Base-by-base conservation (phyloP, 1,140 invertebrate genomes). In the Brachionus angularis region DNA sequence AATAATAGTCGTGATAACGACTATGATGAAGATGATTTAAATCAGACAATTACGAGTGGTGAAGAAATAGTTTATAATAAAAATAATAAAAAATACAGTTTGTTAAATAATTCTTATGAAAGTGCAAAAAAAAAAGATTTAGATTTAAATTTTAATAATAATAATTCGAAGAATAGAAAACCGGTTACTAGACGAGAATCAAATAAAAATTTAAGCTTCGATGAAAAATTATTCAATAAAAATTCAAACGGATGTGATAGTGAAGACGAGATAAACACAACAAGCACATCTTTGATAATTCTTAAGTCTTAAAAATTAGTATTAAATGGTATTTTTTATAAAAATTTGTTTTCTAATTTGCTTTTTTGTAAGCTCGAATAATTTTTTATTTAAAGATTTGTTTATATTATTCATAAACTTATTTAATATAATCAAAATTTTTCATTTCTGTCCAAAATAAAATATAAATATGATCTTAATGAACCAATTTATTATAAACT, bases 301-400 rank as follows among this genome's bases (percentile, higher is more conserved):
- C 23, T 58, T 23, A 58, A 25, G 39, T 58, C 53, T 23, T 58
- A 58, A n/a, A n/a, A n/a, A n/a, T n/a, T n/a, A n/a, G n/a, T n/a
- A n/a, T n/a, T n/a, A n/a, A n/a, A n/a, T n/a, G n/a, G n/a, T n/a
- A n/a, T n/a, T n/a, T n/a, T n/a, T n/a, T n/a, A n/a, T n/a, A n/a
- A n/a, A n/a, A n/a, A n/a, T n/a, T n/a, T n/a, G n/a, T n/a, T n/a
- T n/a, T n/a, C n/a, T n/a, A n/a, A n/a, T n/a, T n/a, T n/a, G n/a
- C n/a, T n/a, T n/a, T n/a, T n/a, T n/a, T n/a, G n/a, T n/a, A n/a
- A n/a, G n/a, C n/a, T n/a, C n/a, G n/a, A n/a, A n/a, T n/a, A n/a
- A n/a, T n/a, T n/a, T n/a, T n/a, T n/a, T n/a, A n/a, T n/a, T n/a
- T n/a, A n/a, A n/a, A n/a, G n/a, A n/a, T n/a, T n/a, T n/a, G n/a